phyloP scores from a whole-genome alignment of 2,797 vertebrate species.

The Alfaro cultratus region DNA sequence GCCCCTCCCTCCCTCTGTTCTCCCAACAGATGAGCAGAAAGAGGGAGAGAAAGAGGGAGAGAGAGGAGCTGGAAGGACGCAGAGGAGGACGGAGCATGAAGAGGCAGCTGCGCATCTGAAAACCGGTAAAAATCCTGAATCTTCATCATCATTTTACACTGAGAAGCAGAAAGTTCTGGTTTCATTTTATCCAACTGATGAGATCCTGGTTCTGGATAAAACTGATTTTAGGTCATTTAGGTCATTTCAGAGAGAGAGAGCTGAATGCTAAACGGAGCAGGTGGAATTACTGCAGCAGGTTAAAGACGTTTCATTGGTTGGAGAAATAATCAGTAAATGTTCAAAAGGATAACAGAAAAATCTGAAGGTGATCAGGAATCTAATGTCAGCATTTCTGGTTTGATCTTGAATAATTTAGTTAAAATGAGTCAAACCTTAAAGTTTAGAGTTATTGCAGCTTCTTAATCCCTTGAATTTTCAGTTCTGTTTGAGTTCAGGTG shows the following conservation, averaged over 20 bases:
- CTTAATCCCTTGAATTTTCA: background rate
- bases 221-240: background rate
- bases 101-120: conserved; percentile 27
- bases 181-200: background rate
- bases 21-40: conserved; percentile 77
- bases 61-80: conserved; percentile 47
- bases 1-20: conserved; percentile 72
- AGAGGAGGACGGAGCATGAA: conserved; percentile 55
- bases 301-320: background rate
- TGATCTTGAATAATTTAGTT: background rate
- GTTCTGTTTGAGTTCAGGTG: background rate
- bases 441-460: background rate
- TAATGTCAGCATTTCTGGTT: background rate
- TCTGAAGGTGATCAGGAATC: background rate
- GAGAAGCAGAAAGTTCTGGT: background rate
- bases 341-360: background rate
- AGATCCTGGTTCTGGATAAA: background rate
- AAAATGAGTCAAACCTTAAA: background rate
- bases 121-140: conserved; percentile 48
- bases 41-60: conserved; percentile 39
- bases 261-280: background rate
- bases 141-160: too few relatives aligned
- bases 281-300: background rate
- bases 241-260: background rate
- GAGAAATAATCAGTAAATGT: background rate